Base-by-base conservation (phyloP, 2,888 invertebrate species). In the Rhamnusium bicolor region DNA sequence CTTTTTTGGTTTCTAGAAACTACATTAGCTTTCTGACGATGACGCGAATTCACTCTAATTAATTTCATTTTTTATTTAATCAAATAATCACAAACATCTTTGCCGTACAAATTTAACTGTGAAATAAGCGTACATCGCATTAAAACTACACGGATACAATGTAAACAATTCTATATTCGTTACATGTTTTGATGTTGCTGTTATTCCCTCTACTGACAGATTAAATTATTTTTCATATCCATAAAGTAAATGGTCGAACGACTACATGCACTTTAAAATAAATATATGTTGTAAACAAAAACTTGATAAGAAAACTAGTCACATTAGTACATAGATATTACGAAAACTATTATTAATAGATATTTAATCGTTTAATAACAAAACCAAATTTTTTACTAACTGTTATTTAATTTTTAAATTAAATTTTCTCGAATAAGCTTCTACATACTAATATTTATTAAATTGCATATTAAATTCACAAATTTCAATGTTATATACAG, bases 11-110 rank as follows among this genome's bases (percentile, higher is more conserved):
- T 69, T 19, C 73, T 60, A 21, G 73, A 70, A 71, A 74, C 53
- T 10, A 74, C 69, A 63, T 73, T 76, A 61, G 69, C 73, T 66
- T 79, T 79, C 27, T 78, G 71, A 2, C 83, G 77, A 67, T 80
- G 80, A 51, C 80, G 75, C 16, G 82, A 82, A 72, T 82, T 83
- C 49, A 82, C 80, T 56, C 83, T 79, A 72, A 83, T 81, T 72
- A 83, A 72, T 78, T 82, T 82, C 83, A 83, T 83, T 29, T 75
- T 78, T 67, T 70, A 60, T 54, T 6, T 49, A 58, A 69, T 63
- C 65, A 74, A 56, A 24, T 67, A 67, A 14, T 67, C 67, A 56
- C 67, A 54, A 14, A 19, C 67, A 67, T 65, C 29, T 65, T 65
- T 67, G 46, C 56, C 18, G 46, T 46, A 56, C 63, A 21, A 70